Percentiles rank a stretch among this genome's conserved stretches.
These are phyloP conservation scores for Scaptomyza reducta DNA, from an alignment of 2,888 invertebrate species.

Conservation along the genomic window DNA sequence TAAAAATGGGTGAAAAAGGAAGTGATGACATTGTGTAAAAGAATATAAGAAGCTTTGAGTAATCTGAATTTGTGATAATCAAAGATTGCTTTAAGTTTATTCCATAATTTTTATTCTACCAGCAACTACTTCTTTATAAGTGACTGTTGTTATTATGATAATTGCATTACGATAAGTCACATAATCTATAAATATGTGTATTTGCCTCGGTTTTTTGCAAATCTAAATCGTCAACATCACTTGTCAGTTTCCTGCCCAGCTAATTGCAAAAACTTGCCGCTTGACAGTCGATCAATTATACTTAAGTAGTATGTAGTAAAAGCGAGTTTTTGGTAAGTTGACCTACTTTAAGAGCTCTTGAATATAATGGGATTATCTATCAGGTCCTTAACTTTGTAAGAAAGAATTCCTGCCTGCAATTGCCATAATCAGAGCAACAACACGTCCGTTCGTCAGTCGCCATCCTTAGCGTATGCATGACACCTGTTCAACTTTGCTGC, in stretches of 20 bases:
- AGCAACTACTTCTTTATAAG: no score
- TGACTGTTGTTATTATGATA: no score
- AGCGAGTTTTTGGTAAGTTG: slow-evolving; percentile 9
- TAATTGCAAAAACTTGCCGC: slow-evolving; percentile 49
- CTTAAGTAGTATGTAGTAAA: background rate
- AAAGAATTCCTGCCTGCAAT: slow-evolving; percentile 25
- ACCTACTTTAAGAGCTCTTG: slow-evolving; percentile 22
- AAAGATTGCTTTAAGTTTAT: no score
- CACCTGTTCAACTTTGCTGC: slow-evolving; percentile 52
- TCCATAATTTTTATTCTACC: no score
- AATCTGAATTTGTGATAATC: no score
- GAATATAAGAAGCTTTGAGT: background rate
- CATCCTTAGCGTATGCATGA: slow-evolving; percentile 28
- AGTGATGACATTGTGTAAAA: background rate
- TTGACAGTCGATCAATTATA: slow-evolving; percentile 37
- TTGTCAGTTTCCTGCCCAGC: slow-evolving; percentile 34
- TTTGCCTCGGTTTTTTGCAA: background rate
- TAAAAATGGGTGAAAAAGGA: background rate
- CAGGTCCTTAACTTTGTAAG: slow-evolving; percentile 9
- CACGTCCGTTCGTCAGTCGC: slow-evolving; percentile 45
- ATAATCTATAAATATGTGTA: background rate
- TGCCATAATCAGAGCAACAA: slow-evolving; percentile 60
- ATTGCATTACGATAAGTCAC: slow-evolving; percentile 3
- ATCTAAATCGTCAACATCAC: slow-evolving; percentile 21
- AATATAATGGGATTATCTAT: background rate